phyloP scores from a whole-genome alignment of 2,113 vertebrate genomes.

The Charadrius vociferus region DNA sequence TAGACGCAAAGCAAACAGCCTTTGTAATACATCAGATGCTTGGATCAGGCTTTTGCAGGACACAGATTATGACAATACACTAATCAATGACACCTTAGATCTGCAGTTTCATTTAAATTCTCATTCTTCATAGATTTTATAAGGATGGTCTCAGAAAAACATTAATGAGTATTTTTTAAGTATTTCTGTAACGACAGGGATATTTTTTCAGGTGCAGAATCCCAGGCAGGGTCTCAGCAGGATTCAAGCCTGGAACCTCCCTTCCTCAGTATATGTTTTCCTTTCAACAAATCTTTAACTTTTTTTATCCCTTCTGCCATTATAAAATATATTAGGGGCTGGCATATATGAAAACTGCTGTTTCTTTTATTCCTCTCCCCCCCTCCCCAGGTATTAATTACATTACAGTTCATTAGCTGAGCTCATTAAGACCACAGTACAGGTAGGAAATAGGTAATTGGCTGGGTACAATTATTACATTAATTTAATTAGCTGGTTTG shows the following conservation, averaged over 20 bases:
- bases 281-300: not conserved
- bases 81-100: not conserved
- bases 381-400: constrained; percentile 53
- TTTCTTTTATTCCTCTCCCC: constrained; percentile 11
- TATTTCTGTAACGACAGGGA: not conserved
- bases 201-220: not conserved
- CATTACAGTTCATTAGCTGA: constrained; percentile 63
- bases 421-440: constrained; percentile 41
- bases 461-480: constrained; percentile 46
- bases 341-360: not conserved
- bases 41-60: not conserved
- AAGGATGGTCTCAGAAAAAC: not conserved
- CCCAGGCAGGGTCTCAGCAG: not conserved
- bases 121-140: not conserved
- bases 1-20: not conserved
- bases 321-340: not conserved
- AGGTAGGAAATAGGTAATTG: constrained; percentile 58
- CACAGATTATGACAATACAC: rapidly evolving
- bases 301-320: not conserved
- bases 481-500: constrained; percentile 65
- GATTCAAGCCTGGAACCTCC: not conserved
- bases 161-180: not conserved
- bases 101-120: not conserved
- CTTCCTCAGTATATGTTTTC: not conserved
- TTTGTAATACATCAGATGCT: rapidly evolving